Evolutionary conservation across 2,113 vertebrate genomes (phyloP).

Genomic region (Cercocebus atys): DNA sequence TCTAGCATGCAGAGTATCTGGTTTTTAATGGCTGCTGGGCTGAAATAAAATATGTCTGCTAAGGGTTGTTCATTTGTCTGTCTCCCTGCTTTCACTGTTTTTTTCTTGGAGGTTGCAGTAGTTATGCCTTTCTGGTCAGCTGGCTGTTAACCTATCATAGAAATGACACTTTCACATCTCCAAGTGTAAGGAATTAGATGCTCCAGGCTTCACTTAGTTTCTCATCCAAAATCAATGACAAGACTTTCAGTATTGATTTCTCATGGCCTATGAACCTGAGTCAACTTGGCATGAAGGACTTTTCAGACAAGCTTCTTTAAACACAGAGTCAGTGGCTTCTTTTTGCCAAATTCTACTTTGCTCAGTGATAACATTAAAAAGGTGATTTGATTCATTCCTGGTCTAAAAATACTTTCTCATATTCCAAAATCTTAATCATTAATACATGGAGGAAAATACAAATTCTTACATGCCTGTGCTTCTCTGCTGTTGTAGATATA

Average conservation of each 20-base stretch:
- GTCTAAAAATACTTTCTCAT: not conserved
- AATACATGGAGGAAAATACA: not conserved
- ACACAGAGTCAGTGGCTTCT: conserved; percentile 55
- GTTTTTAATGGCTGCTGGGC: not conserved
- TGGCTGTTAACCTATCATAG: not conserved
- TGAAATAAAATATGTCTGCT: not conserved
- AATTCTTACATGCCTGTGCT: not conserved
- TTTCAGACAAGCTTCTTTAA: conserved; percentile 77
- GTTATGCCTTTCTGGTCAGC: conserved; percentile 26
- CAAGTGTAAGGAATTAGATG: not conserved
- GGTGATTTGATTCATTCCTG: not conserved
- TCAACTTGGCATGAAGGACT: conserved; percentile 66
- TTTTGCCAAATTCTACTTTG: not conserved
- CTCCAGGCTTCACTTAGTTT: not conserved
- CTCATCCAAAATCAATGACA: conserved; percentile 44
- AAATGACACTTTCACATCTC: conserved; percentile 12
- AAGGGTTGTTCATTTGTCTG: not conserved
- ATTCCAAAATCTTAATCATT: not conserved
- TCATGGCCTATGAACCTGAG: conserved; percentile 63
- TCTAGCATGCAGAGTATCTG: not conserved
- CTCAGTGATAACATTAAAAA: not conserved
- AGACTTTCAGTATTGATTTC: conserved; percentile 72
- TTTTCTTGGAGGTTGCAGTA: not conserved
- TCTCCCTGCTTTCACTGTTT: not conserved
- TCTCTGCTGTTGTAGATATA: not conserved